Base-by-base conservation (phyloP, 2,888 invertebrate genomes). In the Amblyjoppa fuscipennis region DNA sequence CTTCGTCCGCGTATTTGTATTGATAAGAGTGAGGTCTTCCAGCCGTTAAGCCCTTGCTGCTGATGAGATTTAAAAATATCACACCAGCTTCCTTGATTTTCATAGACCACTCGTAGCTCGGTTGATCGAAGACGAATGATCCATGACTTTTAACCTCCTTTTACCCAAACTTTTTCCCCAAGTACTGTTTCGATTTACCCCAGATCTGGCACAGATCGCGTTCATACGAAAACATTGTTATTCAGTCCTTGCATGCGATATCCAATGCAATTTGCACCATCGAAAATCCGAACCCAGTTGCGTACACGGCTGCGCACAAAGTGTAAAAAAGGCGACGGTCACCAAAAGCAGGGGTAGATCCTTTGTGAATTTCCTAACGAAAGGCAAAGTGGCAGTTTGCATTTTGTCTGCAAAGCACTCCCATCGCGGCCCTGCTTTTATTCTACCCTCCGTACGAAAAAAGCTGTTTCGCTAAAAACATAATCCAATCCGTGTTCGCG, bases 401-500 rank as follows among this genome's bases (percentile, higher is more conserved):
- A 61, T 34, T 34, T 38, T 13, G 49, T 45, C 74, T 69, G 74
- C n/a, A 64, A 79, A 74, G 70, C 64, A 64, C 71, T 38, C 70
- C 38, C 75, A 20, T 49, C 51, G 31, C 61, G 53, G 51, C 31
- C 70, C 69, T 70, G 51, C 74, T 59, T 56, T 69, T 25, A 38
- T 81, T 81, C 49, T 49, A 78, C 81, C 45, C 38, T 13, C n/a
- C 34, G 1, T 25, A 61, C 25, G 74, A 73, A 76, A 69, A 69
- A 59, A 31, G 49, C 49, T 68, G 53, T 28, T 71, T 56, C 53
- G 53, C 68, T 71, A 81, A 85, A 69, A 59, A 69, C 69, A 74
- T 75, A 85, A 81, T 85, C 78, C 61, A 78, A 85, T 85, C 38
- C 38, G 74, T n/a, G 25, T 78, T 69, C 73, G 20, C 41, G 59